Conservation (phyloP, 2,797 vertebrate genomes). For the Perdix hodgsoniae region DNA sequence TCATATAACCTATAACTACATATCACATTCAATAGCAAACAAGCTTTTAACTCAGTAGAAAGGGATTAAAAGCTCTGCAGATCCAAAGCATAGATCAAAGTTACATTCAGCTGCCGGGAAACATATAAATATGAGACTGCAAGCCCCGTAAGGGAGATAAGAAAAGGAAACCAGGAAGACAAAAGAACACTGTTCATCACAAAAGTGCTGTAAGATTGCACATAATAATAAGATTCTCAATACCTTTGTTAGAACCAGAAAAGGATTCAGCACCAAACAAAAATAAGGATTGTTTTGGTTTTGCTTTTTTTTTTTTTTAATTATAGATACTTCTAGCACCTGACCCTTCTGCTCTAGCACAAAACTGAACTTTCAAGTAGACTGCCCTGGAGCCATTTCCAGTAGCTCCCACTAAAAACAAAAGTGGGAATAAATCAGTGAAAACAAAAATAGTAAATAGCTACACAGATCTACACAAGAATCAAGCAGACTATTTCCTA, state of each 20-base stretch:
- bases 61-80: slow-evolving; percentile 15
- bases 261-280: background rate
- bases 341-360: background rate
- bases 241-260: background rate
- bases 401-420: background rate
- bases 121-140: slow-evolving; percentile 45
- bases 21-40: slow-evolving; percentile 34
- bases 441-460: background rate
- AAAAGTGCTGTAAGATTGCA: slow-evolving; percentile 23
- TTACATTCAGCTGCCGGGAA: slow-evolving; percentile 41
- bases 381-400: background rate
- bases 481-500: background rate
- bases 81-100: slow-evolving; percentile 50
- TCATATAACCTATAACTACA: slow-evolving; percentile 29
- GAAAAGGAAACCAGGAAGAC: slow-evolving; percentile 42
- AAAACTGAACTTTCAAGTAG: background rate
- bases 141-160: slow-evolving; percentile 42
- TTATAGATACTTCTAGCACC: background rate
- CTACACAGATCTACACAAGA: background rate
- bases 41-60: slow-evolving; percentile 49
- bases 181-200: slow-evolving; percentile 27
- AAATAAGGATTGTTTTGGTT: background rate
- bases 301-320: background rate
- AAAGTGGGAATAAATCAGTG: background rate
- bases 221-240: slow-evolving; percentile 11